Conservation (phyloP, 2,888 invertebrate species). For the Xestia ashworthii region DNA sequence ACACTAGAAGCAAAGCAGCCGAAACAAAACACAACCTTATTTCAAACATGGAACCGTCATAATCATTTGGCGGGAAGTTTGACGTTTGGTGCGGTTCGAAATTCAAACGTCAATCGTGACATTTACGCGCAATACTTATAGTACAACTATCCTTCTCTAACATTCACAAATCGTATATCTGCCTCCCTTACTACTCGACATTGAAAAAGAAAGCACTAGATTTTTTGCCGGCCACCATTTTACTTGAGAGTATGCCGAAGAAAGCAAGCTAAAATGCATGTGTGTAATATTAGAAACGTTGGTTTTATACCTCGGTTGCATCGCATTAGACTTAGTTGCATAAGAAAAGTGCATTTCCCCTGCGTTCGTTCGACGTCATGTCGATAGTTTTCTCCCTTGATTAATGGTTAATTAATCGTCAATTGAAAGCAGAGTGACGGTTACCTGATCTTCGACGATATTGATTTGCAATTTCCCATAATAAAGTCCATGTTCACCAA, state of each 20-base stretch:
- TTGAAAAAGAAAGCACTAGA: constrained; percentile 90
- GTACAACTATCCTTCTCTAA: constrained; percentile 78
- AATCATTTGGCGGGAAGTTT: constrained; percentile 78
- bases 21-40: constrained; percentile 78
- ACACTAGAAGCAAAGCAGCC: constrained; percentile 72
- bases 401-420: constrained; percentile 56
- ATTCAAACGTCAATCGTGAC: constrained; percentile 76
- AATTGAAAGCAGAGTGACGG: constrained; percentile 55
- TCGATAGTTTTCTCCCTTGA: constrained; percentile 65
- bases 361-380: constrained; percentile 54
- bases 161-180: constrained; percentile 66
- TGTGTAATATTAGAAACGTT: constrained; percentile 89
- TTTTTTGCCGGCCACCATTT: constrained; percentile 84
- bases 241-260: constrained; percentile 88
- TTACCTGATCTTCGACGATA: constrained; percentile 29
- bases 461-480: constrained; percentile 33
- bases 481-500: no score
- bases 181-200: constrained; percentile 81
- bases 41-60: constrained; percentile 75
- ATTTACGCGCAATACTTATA: constrained; percentile 80
- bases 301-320: constrained; percentile 84
- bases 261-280: constrained; percentile 89
- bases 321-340: constrained; percentile 86
- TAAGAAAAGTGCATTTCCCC: constrained; percentile 89
- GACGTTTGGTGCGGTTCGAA: constrained; percentile 78